These are phyloP conservation scores for Nannoperca australis DNA, from an alignment of 2,797 vertebrate genomes.

Conservation along the genomic window DNA sequence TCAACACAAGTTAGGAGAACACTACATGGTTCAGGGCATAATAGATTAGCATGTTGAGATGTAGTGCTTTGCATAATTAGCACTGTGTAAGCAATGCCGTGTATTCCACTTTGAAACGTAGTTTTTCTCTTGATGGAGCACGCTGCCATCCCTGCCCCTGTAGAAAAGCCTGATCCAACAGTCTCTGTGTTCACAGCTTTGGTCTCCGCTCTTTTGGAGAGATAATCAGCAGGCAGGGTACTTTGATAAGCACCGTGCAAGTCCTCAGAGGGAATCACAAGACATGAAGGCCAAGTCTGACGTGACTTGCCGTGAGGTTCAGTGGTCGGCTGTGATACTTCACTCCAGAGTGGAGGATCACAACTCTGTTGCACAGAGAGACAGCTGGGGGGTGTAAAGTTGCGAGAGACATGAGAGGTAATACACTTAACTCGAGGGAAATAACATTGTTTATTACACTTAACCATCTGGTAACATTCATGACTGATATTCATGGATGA, in stretches of 20 bases:
- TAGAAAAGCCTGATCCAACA: slow-evolving; percentile 37
- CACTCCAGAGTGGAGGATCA: slow-evolving; percentile 20
- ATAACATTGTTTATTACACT: slow-evolving; percentile 21
- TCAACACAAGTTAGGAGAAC: slow-evolving; percentile 9
- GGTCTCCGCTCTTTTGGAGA: slow-evolving; percentile 40
- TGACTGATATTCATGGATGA: slow-evolving; percentile 12
- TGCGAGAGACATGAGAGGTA: slow-evolving; percentile 5
- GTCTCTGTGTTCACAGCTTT: slow-evolving; percentile 36
- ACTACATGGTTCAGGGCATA: slow-evolving; percentile 5
- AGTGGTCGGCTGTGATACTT: slow-evolving; percentile 54
- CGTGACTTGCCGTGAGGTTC: slow-evolving; percentile 26
- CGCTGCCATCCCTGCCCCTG: neutral
- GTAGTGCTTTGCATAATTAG: slow-evolving; percentile 39
- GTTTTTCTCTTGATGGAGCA: slow-evolving; percentile 37
- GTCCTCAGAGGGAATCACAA: slow-evolving; percentile 46
- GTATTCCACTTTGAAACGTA: slow-evolving; percentile 25
- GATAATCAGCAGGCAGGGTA: slow-evolving; percentile 43
- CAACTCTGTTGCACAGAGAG: slow-evolving; percentile 12
- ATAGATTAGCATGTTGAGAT: slow-evolving; percentile 38
- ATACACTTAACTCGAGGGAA: neutral
- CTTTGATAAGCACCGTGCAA: slow-evolving; percentile 55
- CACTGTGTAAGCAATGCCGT: neutral
- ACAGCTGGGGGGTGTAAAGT: slow-evolving; percentile 7
- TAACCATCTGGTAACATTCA: slow-evolving; percentile 32
- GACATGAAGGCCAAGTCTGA: slow-evolving; percentile 47